Evolutionary conservation across 2,888 invertebrate species (phyloP), one percentile per base, ranked within the genome.

Genomic region (Syrista parreyssii): DNA sequence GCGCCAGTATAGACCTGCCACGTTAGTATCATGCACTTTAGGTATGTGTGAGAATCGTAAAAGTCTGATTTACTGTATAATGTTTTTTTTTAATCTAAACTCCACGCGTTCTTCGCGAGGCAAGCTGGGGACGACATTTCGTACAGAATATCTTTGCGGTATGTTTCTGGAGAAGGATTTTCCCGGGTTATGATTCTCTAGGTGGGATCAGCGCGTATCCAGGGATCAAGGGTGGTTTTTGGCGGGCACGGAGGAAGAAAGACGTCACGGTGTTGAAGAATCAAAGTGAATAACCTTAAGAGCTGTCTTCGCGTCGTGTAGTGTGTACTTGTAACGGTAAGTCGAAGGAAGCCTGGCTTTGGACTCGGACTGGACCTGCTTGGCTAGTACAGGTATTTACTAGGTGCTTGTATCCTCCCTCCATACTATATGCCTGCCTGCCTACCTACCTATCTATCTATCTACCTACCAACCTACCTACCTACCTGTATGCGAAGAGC

Each of bases 301-400:
- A 55, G 55, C 55, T 55, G 55, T 55, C 55, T 55, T 55, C 55
- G 55, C 68, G 71, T 74, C 74, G 74, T 74, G 82, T 81, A 82
- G 80, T 75, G 77, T 79, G 79, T 79, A 76, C 79, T 79, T 76
- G 81, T 87, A 88, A 88, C 86, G 87, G 87, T 88, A 84, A 82
- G 82, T 79, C 81, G 79, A 74, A 84, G 81, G 71, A 71, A 33
- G 75, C 80, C 79, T 68, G 78, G 83, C 75, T 84, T 85, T 84
- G 82, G 84, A 83, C 83, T 85, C 82, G 82, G 81, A 78, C 83
- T 84, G 84, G 84, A 87, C 86, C 85, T 86, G 88, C 85, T 86
- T 82, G 85, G 86, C 85, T 84, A 83, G 88, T 86, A 85, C 85
- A 85, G 85, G 88, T 88, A 88, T 88, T 88, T 86, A 86, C 86